Evolutionary conservation across 2,113 vertebrate genomes (phyloP), one percentile per base, ranked within the genome.

Genomic region (Galemys pyrenaicus): DNA sequence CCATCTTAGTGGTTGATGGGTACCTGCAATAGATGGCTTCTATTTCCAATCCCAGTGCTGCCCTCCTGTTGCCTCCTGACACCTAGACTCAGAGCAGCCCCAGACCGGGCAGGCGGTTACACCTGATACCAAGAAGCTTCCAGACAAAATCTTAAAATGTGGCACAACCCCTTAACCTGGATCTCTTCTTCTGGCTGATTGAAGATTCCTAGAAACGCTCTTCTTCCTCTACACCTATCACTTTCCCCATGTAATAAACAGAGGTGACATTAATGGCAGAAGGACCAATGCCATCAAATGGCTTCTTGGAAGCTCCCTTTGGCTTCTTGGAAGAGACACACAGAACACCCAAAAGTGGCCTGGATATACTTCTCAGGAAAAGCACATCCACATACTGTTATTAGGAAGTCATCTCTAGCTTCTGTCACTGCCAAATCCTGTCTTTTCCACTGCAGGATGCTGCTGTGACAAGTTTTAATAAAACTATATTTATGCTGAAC

Each of bases 391-490:
- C 67, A 28, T 0, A n/a, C 49, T 32, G n/a, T 49, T 44, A 22
- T 28, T 51, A 1, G 0, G 54, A 85, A 82, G 74, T 22, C 1
- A 4, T n/a, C 41, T 68, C 56, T 7, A 70, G 77, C 35, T 51
- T 49, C 35, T 10, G 8, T 81, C 94, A 71, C 28, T 39, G 88
- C 67, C 58, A 81, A 35, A 58, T 62, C 64, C 67, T 10, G 37
- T 0, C 0, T 46, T 83, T 51, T 95, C 88, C 78, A 88, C 30
- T 49, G 90, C 8, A 1, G 0, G 71, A 73, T 60, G n/a, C n/a
- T 58, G 81, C 83, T 9, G 0, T 79, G 87, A 70, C 71, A 93
- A 88, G 95, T 97, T 94, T 96, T 96, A 95, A 95, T 93, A 97
- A 94, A 87, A 94, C 65, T 80, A 0, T 78, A 89, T 93, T 96